Conservation (phyloP, 2,888 invertebrate genomes). For the Subacronicta megacephala region DNA sequence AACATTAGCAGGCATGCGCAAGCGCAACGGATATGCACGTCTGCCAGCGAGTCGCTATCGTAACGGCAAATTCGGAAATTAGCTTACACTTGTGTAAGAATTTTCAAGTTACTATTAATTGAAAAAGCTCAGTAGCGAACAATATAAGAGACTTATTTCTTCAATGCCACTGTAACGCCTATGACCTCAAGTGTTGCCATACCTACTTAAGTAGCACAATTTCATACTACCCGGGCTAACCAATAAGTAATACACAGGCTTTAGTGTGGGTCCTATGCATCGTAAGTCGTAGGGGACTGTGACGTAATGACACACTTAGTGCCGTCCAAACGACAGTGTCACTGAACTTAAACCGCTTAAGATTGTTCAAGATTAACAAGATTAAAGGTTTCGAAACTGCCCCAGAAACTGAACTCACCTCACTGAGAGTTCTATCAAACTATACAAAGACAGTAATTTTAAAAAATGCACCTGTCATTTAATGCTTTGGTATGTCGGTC, state of each 20-base stretch:
- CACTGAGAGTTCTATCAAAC: not conserved
- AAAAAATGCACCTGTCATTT: not conserved
- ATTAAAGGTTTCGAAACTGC: slow-evolving; percentile 25
- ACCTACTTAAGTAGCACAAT: too few relatives aligned
- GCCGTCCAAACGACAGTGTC: slow-evolving; percentile 24
- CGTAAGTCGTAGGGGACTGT: slow-evolving; percentile 9
- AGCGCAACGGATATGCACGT: slow-evolving; percentile 46
- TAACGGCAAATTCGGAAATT: slow-evolving; percentile 26
- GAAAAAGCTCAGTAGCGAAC: too few relatives aligned
- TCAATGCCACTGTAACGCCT: not conserved
- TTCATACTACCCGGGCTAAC: too few relatives aligned
- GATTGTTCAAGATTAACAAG: slow-evolving; percentile 28
- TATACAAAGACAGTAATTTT: too few relatives aligned
- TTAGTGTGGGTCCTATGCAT: not conserved
- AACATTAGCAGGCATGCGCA: slow-evolving; percentile 26
- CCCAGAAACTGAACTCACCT: slow-evolving; percentile 7
- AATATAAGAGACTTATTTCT: too few relatives aligned
- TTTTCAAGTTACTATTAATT: slow-evolving; percentile 8
- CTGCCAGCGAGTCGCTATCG: slow-evolving; percentile 12
- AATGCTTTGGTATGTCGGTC: not conserved
- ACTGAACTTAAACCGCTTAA: slow-evolving; percentile 40
- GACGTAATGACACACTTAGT: slow-evolving; percentile 19
- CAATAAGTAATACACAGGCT: too few relatives aligned
- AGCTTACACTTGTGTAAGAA: slow-evolving; percentile 33
- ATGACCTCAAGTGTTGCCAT: not conserved